These are phyloP conservation scores for Xiphias gladius DNA, from an alignment of 2,113 vertebrate species.

Conservation along the genomic window DNA sequence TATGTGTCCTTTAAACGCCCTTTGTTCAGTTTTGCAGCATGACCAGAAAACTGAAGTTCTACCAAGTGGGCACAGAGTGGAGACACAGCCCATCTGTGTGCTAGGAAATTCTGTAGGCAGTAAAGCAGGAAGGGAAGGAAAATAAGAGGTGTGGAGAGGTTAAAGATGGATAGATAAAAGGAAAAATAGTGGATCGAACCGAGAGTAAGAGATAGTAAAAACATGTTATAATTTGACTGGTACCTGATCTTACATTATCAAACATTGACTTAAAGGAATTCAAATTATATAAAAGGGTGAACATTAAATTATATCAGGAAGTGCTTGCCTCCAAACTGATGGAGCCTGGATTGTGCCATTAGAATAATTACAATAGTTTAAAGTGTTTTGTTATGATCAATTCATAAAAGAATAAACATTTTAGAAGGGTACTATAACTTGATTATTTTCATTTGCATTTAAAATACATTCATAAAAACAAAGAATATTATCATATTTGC, in stretches of 20 bases:
- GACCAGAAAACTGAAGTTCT: constrained; percentile 9
- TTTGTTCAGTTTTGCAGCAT: constrained; percentile 32
- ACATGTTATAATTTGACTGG: neutral
- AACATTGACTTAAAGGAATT: too few relatives aligned
- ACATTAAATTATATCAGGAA: too few relatives aligned
- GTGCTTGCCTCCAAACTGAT: too few relatives aligned
- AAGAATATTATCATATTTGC: too few relatives aligned
- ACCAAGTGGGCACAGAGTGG: constrained; percentile 18
- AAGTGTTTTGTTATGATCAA: too few relatives aligned
- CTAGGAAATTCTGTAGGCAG: neutral
- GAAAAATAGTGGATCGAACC: neutral
- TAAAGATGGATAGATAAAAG: neutral
- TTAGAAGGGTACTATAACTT: too few relatives aligned
- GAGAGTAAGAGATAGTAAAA: neutral
- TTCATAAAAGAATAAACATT: too few relatives aligned
- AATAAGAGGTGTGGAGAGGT: neutral
- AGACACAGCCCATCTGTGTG: constrained; percentile 29
- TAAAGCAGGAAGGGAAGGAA: neutral
- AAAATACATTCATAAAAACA: too few relatives aligned
- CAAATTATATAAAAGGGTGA: neutral
- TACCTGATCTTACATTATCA: neutral
- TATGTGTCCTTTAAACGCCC: constrained; percentile 61
- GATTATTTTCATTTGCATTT: too few relatives aligned
- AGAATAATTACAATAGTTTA: too few relatives aligned
- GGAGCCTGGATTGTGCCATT: too few relatives aligned